These are phyloP conservation scores for Lerista edwardsae DNA, from an alignment of 2,797 vertebrate genomes.

Conservation along the genomic window DNA sequence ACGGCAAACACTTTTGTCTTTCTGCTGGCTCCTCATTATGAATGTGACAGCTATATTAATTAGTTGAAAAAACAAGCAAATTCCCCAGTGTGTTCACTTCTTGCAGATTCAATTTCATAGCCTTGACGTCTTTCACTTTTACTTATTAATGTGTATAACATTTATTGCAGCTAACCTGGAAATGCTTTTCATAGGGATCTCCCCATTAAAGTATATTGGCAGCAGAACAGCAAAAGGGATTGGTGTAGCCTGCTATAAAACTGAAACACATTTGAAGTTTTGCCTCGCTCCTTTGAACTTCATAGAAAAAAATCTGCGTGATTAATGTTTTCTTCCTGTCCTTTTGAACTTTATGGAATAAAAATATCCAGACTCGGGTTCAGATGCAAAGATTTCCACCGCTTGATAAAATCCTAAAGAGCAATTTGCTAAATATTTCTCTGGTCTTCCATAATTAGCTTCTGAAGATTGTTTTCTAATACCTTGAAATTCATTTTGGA, in stretches of 20 bases:
- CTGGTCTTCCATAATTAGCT: slow-evolving; percentile 8
- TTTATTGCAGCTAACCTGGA: not conserved
- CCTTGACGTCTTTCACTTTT: slow-evolving; percentile 1
- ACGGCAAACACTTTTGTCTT: not conserved
- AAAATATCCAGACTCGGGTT: not conserved
- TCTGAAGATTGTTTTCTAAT: not conserved
- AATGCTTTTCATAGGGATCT: not conserved
- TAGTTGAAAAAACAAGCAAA: slow-evolving; percentile 13
- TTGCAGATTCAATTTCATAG: not conserved
- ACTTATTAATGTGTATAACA: not conserved
- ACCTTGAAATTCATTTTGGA: not conserved
- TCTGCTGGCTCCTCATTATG: not conserved
- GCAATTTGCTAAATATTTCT: slow-evolving; percentile 25
- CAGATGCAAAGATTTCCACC: not conserved
- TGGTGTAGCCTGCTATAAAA: not conserved
- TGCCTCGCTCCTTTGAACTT: not conserved
- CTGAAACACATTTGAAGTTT: not conserved
- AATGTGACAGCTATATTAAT: not conserved
- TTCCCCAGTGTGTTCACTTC: accelerated
- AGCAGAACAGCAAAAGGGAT: not conserved
- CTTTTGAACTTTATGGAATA: slow-evolving; percentile 11
- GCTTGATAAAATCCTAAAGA: not conserved
- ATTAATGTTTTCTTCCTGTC: not conserved
- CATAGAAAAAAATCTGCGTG: not conserved
- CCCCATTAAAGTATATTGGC: not conserved